phyloP scores from a whole-genome alignment of 2,888 invertebrate species.

The Eupithecia pulchellata region DNA sequence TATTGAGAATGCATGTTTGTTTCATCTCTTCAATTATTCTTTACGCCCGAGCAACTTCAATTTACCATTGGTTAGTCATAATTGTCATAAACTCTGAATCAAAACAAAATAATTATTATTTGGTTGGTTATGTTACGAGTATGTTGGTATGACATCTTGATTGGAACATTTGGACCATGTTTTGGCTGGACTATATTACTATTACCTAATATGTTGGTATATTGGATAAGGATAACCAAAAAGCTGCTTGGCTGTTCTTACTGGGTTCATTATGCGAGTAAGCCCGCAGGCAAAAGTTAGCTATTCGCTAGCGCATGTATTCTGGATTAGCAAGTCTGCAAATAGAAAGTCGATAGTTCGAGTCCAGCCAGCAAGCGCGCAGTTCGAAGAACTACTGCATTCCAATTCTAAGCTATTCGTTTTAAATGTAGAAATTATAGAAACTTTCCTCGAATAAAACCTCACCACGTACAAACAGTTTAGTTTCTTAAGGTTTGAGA shows the following conservation, averaged over 20 bases:
- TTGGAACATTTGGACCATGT: neutral
- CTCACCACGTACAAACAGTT: neutral
- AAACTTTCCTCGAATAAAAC: neutral
- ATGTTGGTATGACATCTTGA: neutral
- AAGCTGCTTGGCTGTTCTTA: too few relatives aligned
- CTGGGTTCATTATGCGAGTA: neutral
- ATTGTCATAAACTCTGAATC: too few relatives aligned
- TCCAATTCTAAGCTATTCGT: neutral
- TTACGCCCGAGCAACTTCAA: neutral
- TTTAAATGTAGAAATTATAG: neutral
- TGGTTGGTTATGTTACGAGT: neutral
- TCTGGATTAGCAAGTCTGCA: conserved; percentile 3
- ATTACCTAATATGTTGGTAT: too few relatives aligned
- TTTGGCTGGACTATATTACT: neutral
- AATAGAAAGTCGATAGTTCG: neutral
- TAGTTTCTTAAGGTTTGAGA: neutral
- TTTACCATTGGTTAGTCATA: neutral
- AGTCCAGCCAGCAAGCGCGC: neutral
- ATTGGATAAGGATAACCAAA: too few relatives aligned
- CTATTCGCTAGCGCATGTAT: neutral
- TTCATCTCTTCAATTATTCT: neutral
- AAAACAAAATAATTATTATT: too few relatives aligned
- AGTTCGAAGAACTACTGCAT: conserved; percentile 7
- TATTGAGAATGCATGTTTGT: neutral
- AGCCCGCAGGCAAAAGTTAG: neutral